Evolutionary conservation across 2,888 invertebrate genomes (phyloP).

Genomic region (Magallana nippona): DNA sequence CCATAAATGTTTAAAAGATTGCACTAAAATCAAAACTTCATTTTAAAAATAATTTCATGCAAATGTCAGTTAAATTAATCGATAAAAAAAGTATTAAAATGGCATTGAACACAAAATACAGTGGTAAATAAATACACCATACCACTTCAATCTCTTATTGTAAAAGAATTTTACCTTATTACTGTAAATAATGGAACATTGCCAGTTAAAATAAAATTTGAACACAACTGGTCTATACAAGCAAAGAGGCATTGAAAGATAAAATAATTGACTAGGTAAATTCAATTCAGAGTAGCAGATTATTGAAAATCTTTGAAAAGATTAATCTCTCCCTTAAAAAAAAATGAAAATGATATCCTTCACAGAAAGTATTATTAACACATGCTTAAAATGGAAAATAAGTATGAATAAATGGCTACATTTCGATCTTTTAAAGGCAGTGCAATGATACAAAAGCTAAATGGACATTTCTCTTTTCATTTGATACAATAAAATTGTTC

Average conservation of each 20-base stretch:
- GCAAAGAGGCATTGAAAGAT: background rate
- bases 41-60: background rate
- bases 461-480: background rate
- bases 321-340: no score
- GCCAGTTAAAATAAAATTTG: background rate
- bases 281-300: background rate
- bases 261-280: background rate
- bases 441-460: no score
- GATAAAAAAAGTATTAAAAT: background rate
- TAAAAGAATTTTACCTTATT: background rate
- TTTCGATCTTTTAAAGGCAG: no score
- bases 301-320: background rate
- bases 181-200: background rate
- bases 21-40: background rate
- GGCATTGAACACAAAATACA: background rate
- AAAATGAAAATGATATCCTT: no score
- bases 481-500: constrained; percentile 11
- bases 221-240: background rate
- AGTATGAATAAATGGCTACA: no score
- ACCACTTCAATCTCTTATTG: constrained; percentile 8
- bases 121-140: background rate
- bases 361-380: no score
- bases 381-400: no score
- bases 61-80: background rate
- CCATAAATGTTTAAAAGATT: background rate